A percentile compares a stretch with the other conserved stretches of the same genome.
phyloP scores from a whole-genome alignment of 30 jellyfish, hydroid and myxozoan species.

The Aurelia sp. region DNA sequence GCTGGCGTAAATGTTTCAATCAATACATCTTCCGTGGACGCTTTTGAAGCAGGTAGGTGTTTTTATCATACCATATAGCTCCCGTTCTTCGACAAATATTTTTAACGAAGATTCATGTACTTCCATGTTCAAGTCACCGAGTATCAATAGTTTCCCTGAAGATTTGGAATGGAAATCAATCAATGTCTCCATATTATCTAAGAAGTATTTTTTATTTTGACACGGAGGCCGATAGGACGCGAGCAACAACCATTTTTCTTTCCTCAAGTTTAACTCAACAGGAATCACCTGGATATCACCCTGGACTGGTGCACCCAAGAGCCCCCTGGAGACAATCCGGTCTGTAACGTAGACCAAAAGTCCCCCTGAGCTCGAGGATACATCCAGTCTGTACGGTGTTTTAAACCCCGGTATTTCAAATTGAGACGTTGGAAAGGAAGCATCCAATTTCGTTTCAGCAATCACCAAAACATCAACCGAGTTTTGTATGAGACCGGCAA shows the following conservation, averaged over 20 bases:
- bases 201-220: conserved; percentile 6
- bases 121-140: conserved; percentile 36
- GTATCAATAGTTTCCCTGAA: conserved; percentile 23
- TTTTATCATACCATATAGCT: background rate
- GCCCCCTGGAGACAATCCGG: conserved; percentile 14
- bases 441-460: conserved; percentile 46
- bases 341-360: conserved; percentile 33
- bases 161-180: conserved; percentile 5
- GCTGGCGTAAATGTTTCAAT: no score
- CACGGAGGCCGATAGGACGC: conserved; percentile 26
- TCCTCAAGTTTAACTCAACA: conserved; percentile 7
- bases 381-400: no score
- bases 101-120: background rate
- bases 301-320: conserved; percentile 6
- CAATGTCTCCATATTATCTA: conserved; percentile 9
- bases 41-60: background rate
- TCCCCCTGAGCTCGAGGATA: no score
- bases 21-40: background rate
- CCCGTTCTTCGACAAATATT: background rate
- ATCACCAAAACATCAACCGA: conserved; percentile 21
- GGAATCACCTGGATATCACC: conserved; percentile 21
- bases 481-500: conserved; percentile 31
- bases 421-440: conserved; percentile 18
- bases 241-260: conserved; percentile 16
- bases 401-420: conserved; percentile 4